Evolutionary conservation across 2,797 vertebrate genomes (phyloP).

Genomic region (Tragelaphus eurycerus): DNA sequence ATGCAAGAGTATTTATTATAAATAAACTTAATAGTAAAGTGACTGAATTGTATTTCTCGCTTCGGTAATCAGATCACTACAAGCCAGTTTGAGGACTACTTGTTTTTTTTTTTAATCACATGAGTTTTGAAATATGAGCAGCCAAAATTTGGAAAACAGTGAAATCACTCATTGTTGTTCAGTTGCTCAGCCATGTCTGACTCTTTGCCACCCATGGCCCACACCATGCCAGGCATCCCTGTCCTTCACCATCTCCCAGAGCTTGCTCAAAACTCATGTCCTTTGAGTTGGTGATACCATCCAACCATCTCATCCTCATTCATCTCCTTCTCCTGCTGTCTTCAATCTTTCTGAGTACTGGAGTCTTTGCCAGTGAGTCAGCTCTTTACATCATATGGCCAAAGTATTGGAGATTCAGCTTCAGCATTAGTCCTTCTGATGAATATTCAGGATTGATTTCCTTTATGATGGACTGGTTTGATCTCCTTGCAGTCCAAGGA

Average conservation of each 20-base stretch:
- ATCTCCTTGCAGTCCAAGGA: neutral
- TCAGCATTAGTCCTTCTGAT: neutral
- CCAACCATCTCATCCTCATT: neutral
- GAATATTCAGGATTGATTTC: neutral
- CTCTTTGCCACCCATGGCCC: neutral
- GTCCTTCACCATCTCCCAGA: neutral
- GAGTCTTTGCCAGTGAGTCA: neutral
- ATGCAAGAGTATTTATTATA: neutral
- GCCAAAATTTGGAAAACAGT: neutral
- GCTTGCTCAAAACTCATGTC: neutral
- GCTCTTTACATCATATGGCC: neutral
- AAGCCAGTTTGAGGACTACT: neutral
- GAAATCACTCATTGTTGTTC: neutral
- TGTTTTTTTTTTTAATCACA: no score
- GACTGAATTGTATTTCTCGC: neutral
- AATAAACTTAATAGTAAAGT: neutral
- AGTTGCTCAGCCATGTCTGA: fast-evolving
- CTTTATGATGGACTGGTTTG: neutral
- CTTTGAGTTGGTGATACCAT: neutral
- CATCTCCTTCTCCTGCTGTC: neutral
- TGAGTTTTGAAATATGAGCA: neutral
- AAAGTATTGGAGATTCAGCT: neutral
- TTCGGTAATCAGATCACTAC: neutral
- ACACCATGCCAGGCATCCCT: neutral
- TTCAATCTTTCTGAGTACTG: neutral